Conservation (phyloP, 1,140 invertebrate species). For the Tachypleus tridentatus region DNA sequence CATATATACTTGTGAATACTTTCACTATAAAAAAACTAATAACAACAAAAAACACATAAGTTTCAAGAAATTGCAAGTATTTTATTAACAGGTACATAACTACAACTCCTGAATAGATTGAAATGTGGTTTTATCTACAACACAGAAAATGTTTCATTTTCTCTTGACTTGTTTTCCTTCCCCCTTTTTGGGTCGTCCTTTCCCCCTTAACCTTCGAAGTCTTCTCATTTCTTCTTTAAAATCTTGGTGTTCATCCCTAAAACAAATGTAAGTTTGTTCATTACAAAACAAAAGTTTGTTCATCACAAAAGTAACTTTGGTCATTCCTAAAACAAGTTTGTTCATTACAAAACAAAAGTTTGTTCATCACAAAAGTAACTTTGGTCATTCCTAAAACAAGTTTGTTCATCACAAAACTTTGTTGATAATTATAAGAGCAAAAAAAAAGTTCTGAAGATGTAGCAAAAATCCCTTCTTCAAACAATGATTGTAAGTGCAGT, state of each 20-base stretch:
- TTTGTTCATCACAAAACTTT: not conserved
- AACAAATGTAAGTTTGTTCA: not conserved
- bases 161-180: constrained; percentile 36
- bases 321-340: not conserved
- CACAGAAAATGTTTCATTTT: too few relatives aligned
- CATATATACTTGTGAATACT: too few relatives aligned
- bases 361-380: not conserved
- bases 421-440: not conserved
- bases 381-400: not conserved
- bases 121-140: too few relatives aligned
- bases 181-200: constrained; percentile 45
- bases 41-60: too few relatives aligned
- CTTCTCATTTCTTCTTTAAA: constrained; percentile 81
- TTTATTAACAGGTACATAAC: too few relatives aligned
- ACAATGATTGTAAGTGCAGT: too few relatives aligned
- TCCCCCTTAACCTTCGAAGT: constrained; percentile 60
- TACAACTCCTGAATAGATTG: too few relatives aligned
- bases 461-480: too few relatives aligned
- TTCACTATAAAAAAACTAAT: too few relatives aligned
- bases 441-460: too few relatives aligned
- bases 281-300: not conserved
- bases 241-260: constrained; percentile 77
- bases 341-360: not conserved
- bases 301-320: not conserved
- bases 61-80: too few relatives aligned